These are phyloP conservation scores for Himalopsyche tibetana DNA, from an alignment of 2,888 invertebrate genomes.

Conservation along the genomic window DNA sequence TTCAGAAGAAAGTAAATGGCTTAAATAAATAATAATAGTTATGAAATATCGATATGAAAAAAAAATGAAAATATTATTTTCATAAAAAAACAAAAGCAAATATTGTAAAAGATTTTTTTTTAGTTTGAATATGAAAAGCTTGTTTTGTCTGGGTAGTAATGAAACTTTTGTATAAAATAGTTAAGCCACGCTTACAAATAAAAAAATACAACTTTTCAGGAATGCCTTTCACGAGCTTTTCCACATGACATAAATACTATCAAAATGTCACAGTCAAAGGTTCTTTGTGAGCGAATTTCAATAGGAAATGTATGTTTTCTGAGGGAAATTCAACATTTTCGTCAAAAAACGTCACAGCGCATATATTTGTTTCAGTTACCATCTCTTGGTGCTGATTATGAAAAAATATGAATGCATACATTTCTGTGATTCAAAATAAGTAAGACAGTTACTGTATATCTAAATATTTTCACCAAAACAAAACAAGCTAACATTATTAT, in stretches of 20 bases:
- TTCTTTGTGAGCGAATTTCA: slow-evolving; percentile 36
- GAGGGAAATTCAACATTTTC: slow-evolving; percentile 18
- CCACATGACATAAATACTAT: slow-evolving; percentile 40
- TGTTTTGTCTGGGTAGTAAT: slow-evolving; percentile 1
- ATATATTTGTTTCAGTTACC: not conserved
- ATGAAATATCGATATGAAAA: no score
- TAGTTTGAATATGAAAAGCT: not conserved
- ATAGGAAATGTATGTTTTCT: slow-evolving; percentile 31
- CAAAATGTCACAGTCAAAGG: slow-evolving; percentile 40
- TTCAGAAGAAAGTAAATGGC: no score
- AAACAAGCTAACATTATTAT: no score
- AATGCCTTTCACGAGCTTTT: slow-evolving; percentile 31
- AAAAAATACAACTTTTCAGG: slow-evolving; percentile 37
- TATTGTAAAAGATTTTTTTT: not conserved
- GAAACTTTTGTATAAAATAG: not conserved
- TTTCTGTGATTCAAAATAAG: not conserved
- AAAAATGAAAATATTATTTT: no score
- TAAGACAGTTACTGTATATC: no score
- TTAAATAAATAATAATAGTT: no score
- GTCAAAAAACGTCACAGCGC: not conserved
- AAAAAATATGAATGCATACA: not conserved
- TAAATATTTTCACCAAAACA: no score
- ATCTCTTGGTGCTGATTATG: not conserved
- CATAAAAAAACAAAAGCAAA: no score
- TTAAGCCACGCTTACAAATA: slow-evolving; percentile 20